phyloP scores from a whole-genome alignment of 2,113 vertebrate genomes.

The Noctilio leporinus region DNA sequence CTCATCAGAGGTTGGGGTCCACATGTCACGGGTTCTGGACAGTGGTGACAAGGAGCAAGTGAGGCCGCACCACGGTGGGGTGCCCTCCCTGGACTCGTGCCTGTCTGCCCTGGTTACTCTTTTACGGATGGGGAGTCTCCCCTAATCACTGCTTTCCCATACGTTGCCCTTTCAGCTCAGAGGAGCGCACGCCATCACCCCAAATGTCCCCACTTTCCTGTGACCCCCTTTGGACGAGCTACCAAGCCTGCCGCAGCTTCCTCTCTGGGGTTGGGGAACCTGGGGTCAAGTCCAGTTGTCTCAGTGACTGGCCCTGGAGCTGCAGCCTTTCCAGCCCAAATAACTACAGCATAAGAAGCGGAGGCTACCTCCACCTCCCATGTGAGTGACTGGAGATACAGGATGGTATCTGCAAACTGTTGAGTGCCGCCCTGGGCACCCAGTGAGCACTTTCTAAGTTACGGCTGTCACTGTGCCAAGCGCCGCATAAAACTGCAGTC shows the following conservation, averaged over 20 bases:
- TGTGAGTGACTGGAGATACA: no score
- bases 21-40: no score
- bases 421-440: neutral
- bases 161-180: no score
- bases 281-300: neutral
- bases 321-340: neutral
- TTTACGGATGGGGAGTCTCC: no score
- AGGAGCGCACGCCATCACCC: no score
- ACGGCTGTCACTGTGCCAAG: neutral
- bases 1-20: neutral
- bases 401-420: neutral
- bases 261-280: neutral
- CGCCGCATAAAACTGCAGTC: neutral
- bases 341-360: no score
- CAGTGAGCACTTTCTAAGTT: neutral
- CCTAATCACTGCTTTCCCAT: no score
- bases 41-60: neutral
- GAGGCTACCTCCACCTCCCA: neutral
- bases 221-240: neutral
- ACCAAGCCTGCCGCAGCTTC: neutral
- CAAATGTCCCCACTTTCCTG: no score
- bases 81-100: neutral
- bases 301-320: neutral
- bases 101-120: no score
- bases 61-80: no score